Evolutionary conservation across 2,797 vertebrate genomes (phyloP).

Genomic region (Fistularia tabacaria): DNA sequence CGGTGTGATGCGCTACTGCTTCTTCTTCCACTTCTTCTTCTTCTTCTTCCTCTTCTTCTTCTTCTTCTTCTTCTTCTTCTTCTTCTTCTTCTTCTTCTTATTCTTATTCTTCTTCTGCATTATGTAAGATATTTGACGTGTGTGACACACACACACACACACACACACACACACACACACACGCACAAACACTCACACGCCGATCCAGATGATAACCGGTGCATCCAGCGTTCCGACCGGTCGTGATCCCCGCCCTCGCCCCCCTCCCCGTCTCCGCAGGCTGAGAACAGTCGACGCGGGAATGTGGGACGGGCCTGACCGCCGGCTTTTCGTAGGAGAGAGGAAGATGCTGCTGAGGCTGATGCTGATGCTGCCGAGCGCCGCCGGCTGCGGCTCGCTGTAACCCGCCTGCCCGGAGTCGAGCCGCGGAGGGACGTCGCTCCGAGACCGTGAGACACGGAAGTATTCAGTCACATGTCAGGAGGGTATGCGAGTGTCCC

Average conservation of each 20-base stretch:
- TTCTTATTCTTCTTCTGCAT: slow-evolving; percentile 40
- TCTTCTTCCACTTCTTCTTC: too few relatives aligned
- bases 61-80: too few relatives aligned
- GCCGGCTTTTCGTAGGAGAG: slow-evolving; percentile 36
- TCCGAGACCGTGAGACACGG: slow-evolving; percentile 35
- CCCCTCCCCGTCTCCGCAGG: slow-evolving; percentile 39
- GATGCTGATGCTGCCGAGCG: slow-evolving; percentile 34
- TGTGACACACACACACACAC: too few relatives aligned
- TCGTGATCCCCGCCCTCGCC: slow-evolving; percentile 28
- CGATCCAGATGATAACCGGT: too few relatives aligned
- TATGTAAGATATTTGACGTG: slow-evolving; percentile 36
- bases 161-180: too few relatives aligned
- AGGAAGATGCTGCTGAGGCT: slow-evolving; percentile 41
- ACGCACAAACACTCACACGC: too few relatives aligned
- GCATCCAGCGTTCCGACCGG: slow-evolving; percentile 5
- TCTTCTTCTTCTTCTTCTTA: too few relatives aligned
- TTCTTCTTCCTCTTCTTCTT: too few relatives aligned
- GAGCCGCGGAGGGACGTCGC: slow-evolving; percentile 25
- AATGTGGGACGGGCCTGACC: slow-evolving; percentile 55
- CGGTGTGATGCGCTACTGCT: too few relatives aligned
- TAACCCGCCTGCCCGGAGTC: slow-evolving; percentile 42
- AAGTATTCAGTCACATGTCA: slow-evolving; percentile 50
- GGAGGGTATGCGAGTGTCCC: background rate
- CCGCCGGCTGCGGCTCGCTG: slow-evolving; percentile 53
- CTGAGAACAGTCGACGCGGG: slow-evolving; percentile 37